Conservation (phyloP, 2,113 vertebrate genomes). For the Athene cunicularia region DNA sequence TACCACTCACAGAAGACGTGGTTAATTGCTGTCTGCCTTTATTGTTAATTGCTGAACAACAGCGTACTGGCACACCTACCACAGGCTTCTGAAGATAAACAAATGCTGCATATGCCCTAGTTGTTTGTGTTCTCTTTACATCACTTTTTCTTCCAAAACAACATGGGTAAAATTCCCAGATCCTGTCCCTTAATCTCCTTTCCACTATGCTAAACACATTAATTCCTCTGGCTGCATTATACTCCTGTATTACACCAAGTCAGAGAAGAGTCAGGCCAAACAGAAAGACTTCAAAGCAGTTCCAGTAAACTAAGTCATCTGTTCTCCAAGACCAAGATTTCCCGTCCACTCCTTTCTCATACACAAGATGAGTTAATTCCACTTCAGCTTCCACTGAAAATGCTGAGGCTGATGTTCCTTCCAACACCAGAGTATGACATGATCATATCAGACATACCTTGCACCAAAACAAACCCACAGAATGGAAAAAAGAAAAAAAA, state of each 20-base stretch:
- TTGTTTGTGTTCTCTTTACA: neutral
- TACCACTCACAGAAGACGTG: conserved; percentile 24
- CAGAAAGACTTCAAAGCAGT: neutral
- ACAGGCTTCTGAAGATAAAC: conserved; percentile 12
- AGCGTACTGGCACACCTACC: neutral
- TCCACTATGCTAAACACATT: rapidly evolving
- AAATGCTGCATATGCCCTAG: neutral
- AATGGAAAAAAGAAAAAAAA: neutral
- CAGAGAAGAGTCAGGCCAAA: neutral
- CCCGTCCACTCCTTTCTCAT: neutral
- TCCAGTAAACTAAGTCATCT: neutral
- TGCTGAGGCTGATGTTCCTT: neutral
- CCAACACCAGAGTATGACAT: neutral
- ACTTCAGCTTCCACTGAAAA: neutral
- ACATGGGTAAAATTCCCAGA: neutral
- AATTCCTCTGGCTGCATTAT: neutral
- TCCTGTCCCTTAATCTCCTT: neutral
- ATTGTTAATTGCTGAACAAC: conserved; percentile 47
- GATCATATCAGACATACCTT: neutral
- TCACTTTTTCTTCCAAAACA: neutral
- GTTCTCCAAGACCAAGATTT: neutral
- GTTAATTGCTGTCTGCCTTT: conserved; percentile 53
- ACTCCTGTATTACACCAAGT: neutral
- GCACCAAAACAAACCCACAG: neutral
- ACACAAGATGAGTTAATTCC: neutral